These are phyloP conservation scores for Caenorhabditis japonica DNA, from an alignment of 2,888 invertebrate genomes.

Conservation along the genomic window DNA sequence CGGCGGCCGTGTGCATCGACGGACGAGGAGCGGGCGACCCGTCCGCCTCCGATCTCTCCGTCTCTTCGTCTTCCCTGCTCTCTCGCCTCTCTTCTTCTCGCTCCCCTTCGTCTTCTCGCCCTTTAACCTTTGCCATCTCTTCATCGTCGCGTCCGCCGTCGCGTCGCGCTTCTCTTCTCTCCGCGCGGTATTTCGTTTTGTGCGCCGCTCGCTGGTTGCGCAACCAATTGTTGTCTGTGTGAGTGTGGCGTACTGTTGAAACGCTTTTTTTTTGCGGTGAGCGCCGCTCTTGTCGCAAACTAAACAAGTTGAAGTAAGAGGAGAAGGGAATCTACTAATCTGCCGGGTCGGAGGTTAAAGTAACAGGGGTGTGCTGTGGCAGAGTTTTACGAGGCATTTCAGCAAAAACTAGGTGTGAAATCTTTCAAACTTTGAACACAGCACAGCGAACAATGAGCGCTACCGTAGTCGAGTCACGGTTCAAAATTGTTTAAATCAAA, in stretches of 20 bases:
- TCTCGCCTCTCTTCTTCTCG: constrained; percentile 11
- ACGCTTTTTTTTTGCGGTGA: constrained; percentile 18
- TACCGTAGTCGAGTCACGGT: too few species aligned
- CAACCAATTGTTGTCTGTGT: constrained; percentile 25
- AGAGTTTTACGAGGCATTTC: too few species aligned
- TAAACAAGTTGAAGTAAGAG: constrained; percentile 44
- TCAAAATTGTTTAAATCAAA: too few species aligned
- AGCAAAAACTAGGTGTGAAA: too few species aligned
- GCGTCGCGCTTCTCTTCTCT: constrained; percentile 6
- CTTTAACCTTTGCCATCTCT: constrained; percentile 49
- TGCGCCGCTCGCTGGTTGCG: constrained; percentile 2
- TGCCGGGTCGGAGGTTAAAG: constrained; percentile 42
- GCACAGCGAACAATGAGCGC: too few species aligned
- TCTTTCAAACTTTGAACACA: too few species aligned
- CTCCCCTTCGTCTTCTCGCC: constrained; percentile 6
- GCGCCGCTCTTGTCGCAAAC: constrained; percentile 31
- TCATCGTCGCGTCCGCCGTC: constrained; percentile 1
- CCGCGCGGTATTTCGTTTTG: constrained; percentile 33
- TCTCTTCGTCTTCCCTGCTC: constrained; percentile 6
- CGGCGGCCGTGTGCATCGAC: constrained; percentile 26
- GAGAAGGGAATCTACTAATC: constrained; percentile 32
- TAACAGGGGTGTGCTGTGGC: not conserved
- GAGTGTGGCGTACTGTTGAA: constrained; percentile 37
- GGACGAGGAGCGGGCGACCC: constrained; percentile 26
- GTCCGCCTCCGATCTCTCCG: constrained; percentile 8